These are phyloP conservation scores for Cassiopea xamachana DNA, from an alignment of 30 jellyfish, hydroid and myxozoan genomes.

Conservation along the genomic window DNA sequence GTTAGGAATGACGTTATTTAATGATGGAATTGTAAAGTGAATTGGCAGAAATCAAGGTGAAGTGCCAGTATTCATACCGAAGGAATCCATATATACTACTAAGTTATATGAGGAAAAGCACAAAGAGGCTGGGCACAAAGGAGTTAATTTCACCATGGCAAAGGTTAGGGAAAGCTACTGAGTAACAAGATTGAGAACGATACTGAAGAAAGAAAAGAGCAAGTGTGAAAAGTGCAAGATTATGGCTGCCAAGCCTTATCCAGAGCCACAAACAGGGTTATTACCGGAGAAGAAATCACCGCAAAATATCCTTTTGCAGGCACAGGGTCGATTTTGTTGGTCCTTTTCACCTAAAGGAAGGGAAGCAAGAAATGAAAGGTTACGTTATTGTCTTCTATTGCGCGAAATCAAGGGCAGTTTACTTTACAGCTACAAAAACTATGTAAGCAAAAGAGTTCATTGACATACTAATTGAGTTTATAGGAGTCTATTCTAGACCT, in stretches of 20 bases:
- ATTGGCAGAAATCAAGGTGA: constrained; percentile 54
- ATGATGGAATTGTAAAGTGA: constrained; percentile 31
- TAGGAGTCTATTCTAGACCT: constrained; percentile 48
- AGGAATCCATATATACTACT: constrained; percentile 13
- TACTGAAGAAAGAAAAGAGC: constrained; percentile 23
- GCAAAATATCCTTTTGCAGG: constrained; percentile 59
- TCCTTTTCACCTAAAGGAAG: constrained; percentile 27
- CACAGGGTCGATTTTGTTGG: constrained; percentile 66
- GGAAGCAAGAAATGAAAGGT: constrained; percentile 1
- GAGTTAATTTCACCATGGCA: constrained; percentile 56
- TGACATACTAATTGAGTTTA: constrained; percentile 35
- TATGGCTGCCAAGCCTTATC: constrained; percentile 52
- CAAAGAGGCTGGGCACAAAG: constrained; percentile 38
- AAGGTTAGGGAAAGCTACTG: constrained; percentile 31
- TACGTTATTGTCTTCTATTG: constrained; percentile 34
- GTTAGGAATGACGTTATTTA: constrained; percentile 14
- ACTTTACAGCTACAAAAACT: constrained; percentile 21
- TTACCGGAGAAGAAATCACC: constrained; percentile 20
- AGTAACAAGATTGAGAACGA: constrained; percentile 47
- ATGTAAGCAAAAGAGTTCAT: constrained; percentile 43
- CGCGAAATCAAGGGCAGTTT: constrained; percentile 44
- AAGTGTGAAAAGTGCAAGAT: constrained; percentile 54
- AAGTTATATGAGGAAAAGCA: constrained; percentile 38
- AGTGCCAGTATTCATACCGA: constrained; percentile 38
- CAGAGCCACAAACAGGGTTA: constrained; percentile 23